Conservation (phyloP, 2,797 vertebrate species). For the Bucorvus abyssinicus region DNA sequence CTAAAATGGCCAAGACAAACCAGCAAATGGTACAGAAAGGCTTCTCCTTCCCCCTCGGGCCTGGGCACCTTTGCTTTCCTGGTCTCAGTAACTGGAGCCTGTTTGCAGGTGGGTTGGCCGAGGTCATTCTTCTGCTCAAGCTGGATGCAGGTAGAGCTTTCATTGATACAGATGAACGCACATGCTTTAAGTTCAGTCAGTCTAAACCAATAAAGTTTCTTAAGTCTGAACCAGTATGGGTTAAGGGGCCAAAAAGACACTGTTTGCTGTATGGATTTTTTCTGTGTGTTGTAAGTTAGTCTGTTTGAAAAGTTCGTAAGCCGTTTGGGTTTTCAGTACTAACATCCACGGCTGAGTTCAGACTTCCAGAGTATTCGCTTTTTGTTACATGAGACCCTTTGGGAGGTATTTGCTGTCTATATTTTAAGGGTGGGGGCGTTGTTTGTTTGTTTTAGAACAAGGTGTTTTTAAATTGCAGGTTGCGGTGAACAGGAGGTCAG, state of each 20-base stretch:
- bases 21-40: neutral
- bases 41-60: neutral
- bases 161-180: neutral
- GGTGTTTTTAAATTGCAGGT: neutral
- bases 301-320: neutral
- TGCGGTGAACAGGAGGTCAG: neutral
- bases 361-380: neutral
- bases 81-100: accelerated
- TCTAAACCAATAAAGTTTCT: neutral
- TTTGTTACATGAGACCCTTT: neutral
- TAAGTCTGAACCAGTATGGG: neutral
- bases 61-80: neutral
- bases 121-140: neutral
- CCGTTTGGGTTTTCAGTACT: neutral
- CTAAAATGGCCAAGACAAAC: neutral
- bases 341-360: neutral
- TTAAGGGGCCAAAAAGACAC: neutral
- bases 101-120: neutral
- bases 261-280: neutral
- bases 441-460: neutral
- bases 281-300: neutral
- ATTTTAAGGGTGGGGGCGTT: neutral
- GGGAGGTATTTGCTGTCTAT: neutral
- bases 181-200: neutral
- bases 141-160: neutral